These are phyloP conservation scores for Pseudochirops corinnae DNA, from an alignment of 2,797 vertebrate species.

Conservation along the genomic window DNA sequence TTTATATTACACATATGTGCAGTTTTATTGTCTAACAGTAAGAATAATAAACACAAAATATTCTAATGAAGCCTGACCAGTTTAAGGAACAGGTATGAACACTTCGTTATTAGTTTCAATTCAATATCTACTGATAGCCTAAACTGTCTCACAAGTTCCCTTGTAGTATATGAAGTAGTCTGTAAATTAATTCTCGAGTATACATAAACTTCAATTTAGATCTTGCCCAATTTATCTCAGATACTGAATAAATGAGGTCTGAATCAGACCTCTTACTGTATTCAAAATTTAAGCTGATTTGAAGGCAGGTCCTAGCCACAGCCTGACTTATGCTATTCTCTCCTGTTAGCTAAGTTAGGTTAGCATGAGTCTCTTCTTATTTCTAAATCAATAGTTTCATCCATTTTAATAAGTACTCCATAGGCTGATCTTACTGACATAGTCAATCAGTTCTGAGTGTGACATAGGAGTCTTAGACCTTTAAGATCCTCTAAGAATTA, in stretches of 20 bases:
- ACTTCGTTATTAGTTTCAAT: constrained; percentile 22
- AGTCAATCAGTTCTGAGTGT: constrained; percentile 55
- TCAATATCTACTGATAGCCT: constrained; percentile 12
- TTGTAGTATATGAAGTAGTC: constrained; percentile 18
- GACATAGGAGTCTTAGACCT: constrained; percentile 52
- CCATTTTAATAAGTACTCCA: constrained; percentile 68
- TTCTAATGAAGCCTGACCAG: constrained; percentile 12
- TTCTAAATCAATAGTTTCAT: constrained; percentile 64
- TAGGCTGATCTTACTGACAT: constrained; percentile 35
- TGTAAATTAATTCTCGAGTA: constrained; percentile 50
- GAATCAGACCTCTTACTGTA: constrained; percentile 42
- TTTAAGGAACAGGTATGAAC: constrained; percentile 51
- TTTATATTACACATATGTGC: background rate
- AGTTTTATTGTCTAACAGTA: background rate
- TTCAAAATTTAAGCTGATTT: constrained; percentile 39
- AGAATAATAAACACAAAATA: background rate
- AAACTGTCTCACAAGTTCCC: constrained; percentile 37
- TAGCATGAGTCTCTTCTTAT: constrained; percentile 60
- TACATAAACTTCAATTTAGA: constrained; percentile 35
- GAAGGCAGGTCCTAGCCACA: constrained; percentile 39
- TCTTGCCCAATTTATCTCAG: constrained; percentile 43
- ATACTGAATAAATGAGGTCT: constrained; percentile 25
- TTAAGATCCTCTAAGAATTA: constrained; percentile 53
- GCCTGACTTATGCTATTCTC: constrained; percentile 38
- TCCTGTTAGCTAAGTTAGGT: constrained; percentile 33